These are phyloP conservation scores for Schizopygopsis pylzovi DNA, from an alignment of 2,797 vertebrate genomes.

Conservation along the genomic window DNA sequence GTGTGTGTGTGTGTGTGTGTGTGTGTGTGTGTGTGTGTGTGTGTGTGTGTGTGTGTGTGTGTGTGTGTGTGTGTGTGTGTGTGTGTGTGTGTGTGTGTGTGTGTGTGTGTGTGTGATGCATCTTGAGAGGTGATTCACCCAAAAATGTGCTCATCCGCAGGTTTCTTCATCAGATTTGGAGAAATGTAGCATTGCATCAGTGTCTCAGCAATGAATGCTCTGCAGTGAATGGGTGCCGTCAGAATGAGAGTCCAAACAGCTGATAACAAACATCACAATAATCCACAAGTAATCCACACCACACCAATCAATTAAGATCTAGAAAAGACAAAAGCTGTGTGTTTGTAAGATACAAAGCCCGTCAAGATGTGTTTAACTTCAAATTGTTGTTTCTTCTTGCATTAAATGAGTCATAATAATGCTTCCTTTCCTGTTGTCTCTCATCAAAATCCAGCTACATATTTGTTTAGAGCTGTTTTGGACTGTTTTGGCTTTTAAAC, in stretches of 20 bases:
- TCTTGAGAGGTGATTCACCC: neutral
- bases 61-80: constrained; percentile 13
- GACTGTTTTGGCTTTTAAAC: too few species aligned
- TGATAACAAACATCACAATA: neutral
- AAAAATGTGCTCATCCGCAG: neutral
- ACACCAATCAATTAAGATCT: neutral
- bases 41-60: neutral
- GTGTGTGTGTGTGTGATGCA: neutral
- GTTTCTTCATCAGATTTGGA: neutral
- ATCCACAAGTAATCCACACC: neutral
- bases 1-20: neutral
- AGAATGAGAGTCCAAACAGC: neutral
- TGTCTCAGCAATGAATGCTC: neutral
- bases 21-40: neutral
- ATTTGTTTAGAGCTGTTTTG: too few species aligned
- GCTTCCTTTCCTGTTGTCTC: too few species aligned
- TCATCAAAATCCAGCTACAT: too few species aligned
- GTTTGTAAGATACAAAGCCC: too few species aligned
- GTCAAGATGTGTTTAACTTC: too few species aligned
- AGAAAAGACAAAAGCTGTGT: too few species aligned
- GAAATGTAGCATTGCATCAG: too few species aligned
- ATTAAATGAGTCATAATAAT: too few species aligned
- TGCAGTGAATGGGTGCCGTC: neutral
- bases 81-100: neutral
- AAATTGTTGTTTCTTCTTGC: too few species aligned